Evolutionary conservation across 2,888 invertebrate genomes (phyloP).

Genomic region (Lasioglossum marginatum): DNA sequence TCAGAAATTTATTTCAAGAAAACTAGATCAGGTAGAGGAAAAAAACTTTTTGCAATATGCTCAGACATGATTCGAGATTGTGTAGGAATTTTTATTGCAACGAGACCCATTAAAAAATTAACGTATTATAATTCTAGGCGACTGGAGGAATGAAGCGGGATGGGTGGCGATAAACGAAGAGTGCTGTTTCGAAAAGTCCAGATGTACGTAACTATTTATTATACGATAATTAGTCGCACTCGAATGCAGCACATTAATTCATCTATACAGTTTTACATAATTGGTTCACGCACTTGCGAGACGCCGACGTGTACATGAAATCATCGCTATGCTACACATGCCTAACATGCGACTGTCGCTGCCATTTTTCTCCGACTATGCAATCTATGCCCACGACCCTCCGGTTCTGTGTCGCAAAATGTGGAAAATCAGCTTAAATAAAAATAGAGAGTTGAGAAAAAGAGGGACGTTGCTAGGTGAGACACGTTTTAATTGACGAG

Average conservation of each 20-base stretch:
- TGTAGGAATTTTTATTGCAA: neutral
- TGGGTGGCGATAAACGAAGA: conserved; percentile 12
- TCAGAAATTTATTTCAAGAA: neutral
- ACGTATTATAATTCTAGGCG: too few relatives aligned
- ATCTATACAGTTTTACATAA: conserved; percentile 73
- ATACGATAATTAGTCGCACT: conserved; percentile 71
- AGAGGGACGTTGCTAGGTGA: neutral
- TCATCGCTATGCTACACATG: conserved; percentile 67
- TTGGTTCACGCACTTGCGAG: conserved; percentile 62
- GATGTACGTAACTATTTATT: conserved; percentile 74
- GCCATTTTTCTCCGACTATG: conserved; percentile 46
- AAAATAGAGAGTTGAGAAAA: conserved; percentile 9
- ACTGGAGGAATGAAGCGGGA: neutral
- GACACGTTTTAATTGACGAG: conserved; percentile 43
- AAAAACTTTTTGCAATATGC: too few relatives aligned
- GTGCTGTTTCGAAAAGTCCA: conserved; percentile 53
- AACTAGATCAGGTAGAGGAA: neutral
- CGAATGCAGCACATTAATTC: conserved; percentile 73
- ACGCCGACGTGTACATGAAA: conserved; percentile 69
- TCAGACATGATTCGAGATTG: neutral
- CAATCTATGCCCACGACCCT: conserved; percentile 32
- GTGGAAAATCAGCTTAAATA: conserved; percentile 4
- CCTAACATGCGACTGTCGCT: conserved; percentile 62
- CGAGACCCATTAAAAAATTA: neutral
- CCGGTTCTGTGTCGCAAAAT: conserved; percentile 29